Evolutionary conservation across 2,888 invertebrate genomes (phyloP).

Genomic region (Ashinkailepas kermadecensis): DNA sequence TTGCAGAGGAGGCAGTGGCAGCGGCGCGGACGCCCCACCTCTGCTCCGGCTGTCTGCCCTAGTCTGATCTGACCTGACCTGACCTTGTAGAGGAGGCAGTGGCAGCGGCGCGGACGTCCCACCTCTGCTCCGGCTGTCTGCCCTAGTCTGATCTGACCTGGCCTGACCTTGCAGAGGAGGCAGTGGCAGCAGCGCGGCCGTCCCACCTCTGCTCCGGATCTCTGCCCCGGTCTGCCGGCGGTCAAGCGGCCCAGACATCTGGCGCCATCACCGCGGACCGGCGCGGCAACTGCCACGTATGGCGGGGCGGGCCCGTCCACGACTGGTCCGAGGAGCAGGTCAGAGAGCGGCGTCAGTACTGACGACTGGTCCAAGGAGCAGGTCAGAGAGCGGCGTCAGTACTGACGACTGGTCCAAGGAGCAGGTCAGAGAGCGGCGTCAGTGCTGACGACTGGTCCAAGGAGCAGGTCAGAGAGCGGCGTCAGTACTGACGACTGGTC

Average conservation of each 20-base stretch:
- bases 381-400: too few species aligned
- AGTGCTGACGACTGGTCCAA: too few species aligned
- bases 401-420: too few species aligned
- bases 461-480: too few species aligned
- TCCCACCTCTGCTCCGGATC: constrained; percentile 24
- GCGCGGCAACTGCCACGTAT: constrained; percentile 50
- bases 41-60: constrained; percentile 25
- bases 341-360: constrained; percentile 32
- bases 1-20: constrained; percentile 1
- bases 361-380: too few species aligned
- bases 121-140: constrained; percentile 24
- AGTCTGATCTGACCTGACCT: constrained; percentile 18
- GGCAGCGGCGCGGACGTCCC: constrained; percentile 22
- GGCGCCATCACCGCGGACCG: constrained; percentile 23
- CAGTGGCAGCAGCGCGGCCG: constrained; percentile 21
- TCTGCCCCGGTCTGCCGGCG: constrained; percentile 27
- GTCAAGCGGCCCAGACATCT: constrained; percentile 28
- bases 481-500: too few species aligned
- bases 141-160: constrained; percentile 23
- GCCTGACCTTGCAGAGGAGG: constrained; percentile 3
- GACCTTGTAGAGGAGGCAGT: constrained; percentile 5
- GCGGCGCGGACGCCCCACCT: constrained; percentile 23
- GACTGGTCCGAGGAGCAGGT: constrained; percentile 75
- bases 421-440: too few species aligned
- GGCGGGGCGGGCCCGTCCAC: constrained; percentile 61